These are phyloP conservation scores for Dastarcus helophoroides DNA, from an alignment of 2,888 invertebrate species.

Conservation along the genomic window DNA sequence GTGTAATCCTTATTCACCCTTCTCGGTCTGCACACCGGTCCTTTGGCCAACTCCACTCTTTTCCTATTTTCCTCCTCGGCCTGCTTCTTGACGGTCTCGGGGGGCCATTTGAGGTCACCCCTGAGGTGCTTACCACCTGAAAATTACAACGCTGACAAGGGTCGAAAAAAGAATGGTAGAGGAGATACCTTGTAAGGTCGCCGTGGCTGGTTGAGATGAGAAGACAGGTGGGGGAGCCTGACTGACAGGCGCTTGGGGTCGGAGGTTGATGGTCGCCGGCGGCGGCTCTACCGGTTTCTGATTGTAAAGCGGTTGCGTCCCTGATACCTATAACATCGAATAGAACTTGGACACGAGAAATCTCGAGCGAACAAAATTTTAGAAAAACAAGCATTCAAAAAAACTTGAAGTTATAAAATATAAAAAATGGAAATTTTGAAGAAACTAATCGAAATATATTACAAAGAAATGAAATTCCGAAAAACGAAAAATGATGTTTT, in stretches of 20 bases:
- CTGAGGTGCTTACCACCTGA: constrained; percentile 71
- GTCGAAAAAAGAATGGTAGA: constrained; percentile 2
- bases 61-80: constrained; percentile 64
- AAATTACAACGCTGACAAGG: constrained; percentile 7
- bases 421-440: too few relatives aligned
- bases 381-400: too few relatives aligned
- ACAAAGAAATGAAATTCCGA: too few relatives aligned
- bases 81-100: constrained; percentile 61
- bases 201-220: constrained; percentile 69
- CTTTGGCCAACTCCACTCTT: constrained; percentile 57
- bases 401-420: too few relatives aligned
- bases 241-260: constrained; percentile 61
- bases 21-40: constrained; percentile 64
- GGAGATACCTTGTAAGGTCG: constrained; percentile 54
- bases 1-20: constrained; percentile 47
- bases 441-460: too few relatives aligned
- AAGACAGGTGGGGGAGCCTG: constrained; percentile 66
- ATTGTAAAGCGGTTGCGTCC: too few relatives aligned
- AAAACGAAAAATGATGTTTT: too few relatives aligned
- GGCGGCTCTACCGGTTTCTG: constrained; percentile 47
- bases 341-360: too few relatives aligned
- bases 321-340: too few relatives aligned
- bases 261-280: constrained; percentile 57
- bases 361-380: too few relatives aligned
- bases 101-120: constrained; percentile 83